phyloP scores from a whole-genome alignment of 1,140 invertebrate genomes.

The Drosophila athabasca region DNA sequence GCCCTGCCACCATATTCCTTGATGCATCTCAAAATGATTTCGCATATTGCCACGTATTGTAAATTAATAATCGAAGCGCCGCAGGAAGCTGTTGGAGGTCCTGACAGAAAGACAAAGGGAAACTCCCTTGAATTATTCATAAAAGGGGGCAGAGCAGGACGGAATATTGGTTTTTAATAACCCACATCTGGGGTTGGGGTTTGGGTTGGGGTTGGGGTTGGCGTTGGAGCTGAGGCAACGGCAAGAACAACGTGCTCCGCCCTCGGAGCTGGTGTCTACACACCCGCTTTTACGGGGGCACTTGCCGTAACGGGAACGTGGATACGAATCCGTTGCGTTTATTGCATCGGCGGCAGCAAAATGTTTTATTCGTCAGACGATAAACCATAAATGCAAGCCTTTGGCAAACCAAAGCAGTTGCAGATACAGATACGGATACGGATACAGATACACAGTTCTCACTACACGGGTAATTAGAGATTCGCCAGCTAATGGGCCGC shows the following conservation, averaged over 20 bases:
- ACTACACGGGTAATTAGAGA: conserved; percentile 37
- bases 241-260: conserved; percentile 10
- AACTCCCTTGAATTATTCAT: conserved; percentile 37
- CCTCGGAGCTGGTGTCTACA: neutral
- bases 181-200: conserved; percentile 16
- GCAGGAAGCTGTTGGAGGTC: conserved; percentile 1
- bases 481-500: conserved; percentile 29
- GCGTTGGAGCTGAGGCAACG: no score
- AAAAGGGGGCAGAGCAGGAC: conserved; percentile 21
- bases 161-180: conserved; percentile 46
- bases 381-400: conserved; percentile 52
- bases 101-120: conserved; percentile 24
- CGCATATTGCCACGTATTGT: conserved; percentile 53
- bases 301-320: conserved; percentile 20
- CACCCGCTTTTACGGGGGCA: conserved; percentile 19
- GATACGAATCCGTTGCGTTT: conserved; percentile 20
- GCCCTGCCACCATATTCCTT: conserved; percentile 24
- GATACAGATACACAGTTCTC: neutral
- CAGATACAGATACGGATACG: neutral
- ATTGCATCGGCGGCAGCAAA: conserved; percentile 36
- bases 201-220: no score
- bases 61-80: conserved; percentile 57
- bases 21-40: conserved; percentile 43
- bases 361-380: conserved; percentile 49
- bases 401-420: conserved; percentile 21